phyloP scores from a whole-genome alignment of 2,113 vertebrate species.

The Baryphthengus martii region DNA sequence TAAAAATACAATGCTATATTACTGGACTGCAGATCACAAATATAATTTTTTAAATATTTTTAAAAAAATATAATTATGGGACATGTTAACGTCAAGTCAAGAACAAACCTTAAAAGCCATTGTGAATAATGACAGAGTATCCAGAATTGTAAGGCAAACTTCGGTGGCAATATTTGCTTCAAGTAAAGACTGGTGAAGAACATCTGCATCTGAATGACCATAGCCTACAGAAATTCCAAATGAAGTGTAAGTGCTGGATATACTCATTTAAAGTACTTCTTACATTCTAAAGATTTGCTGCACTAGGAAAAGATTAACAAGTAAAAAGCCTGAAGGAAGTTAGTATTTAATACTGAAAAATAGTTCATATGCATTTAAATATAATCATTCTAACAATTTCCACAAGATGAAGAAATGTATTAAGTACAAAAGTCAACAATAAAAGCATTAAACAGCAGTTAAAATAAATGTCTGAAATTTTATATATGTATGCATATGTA shows the following conservation, averaged over 20 bases:
- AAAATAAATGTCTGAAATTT: background rate
- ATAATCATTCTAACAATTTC: background rate
- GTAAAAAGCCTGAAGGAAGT: constrained; percentile 11
- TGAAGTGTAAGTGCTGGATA: background rate
- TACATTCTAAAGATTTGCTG: constrained; percentile 12
- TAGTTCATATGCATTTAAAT: background rate
- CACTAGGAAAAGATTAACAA: background rate
- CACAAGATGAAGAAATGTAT: background rate
- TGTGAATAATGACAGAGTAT: constrained; percentile 93
- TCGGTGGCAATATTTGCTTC: constrained; percentile 97
- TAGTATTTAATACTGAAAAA: constrained; percentile 21
- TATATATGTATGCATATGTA: background rate
- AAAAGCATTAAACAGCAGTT: background rate
- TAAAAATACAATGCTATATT: background rate
- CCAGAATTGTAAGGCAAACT: constrained; percentile 94
- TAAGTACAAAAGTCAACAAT: background rate
- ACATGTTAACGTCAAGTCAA: background rate
- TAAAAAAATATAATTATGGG: background rate
- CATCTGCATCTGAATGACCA: constrained; percentile 93
- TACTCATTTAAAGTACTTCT: background rate
- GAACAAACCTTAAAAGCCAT: constrained; percentile 92
- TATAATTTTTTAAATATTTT: background rate
- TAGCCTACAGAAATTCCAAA: constrained; percentile 81
- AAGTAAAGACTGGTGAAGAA: constrained; percentile 91
- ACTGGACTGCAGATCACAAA: background rate